phyloP scores from a whole-genome alignment of 2,888 invertebrate species.

The Lasioglossum zephyrum region DNA sequence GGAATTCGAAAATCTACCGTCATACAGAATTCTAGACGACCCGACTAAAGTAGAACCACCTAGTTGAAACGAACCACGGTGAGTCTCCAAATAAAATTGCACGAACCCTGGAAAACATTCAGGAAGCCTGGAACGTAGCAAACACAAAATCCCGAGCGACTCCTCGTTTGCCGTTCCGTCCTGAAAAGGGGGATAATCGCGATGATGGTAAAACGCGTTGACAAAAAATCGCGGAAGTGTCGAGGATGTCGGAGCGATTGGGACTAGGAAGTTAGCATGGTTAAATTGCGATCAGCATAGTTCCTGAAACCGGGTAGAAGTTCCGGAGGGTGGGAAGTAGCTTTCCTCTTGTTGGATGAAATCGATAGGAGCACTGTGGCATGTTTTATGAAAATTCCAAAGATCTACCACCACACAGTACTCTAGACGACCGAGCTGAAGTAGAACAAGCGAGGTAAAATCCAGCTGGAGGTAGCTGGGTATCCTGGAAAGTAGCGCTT shows the following conservation, averaged over 20 bases:
- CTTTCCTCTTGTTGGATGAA: constrained; percentile 38
- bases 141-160: background rate
- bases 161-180: background rate
- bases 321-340: constrained; percentile 18
- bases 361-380: constrained; percentile 41
- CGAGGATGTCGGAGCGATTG: background rate
- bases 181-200: background rate
- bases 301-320: background rate
- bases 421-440: background rate
- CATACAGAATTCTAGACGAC: background rate
- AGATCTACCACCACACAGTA: background rate
- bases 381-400: constrained; percentile 43
- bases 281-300: constrained; percentile 11
- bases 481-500: background rate
- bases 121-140: background rate
- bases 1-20: background rate
- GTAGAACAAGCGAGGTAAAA: background rate
- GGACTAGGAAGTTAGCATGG: background rate
- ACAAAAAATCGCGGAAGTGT: background rate
- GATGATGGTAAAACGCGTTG: background rate
- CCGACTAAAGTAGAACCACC: background rate
- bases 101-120: background rate
- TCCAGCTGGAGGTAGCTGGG: background rate
- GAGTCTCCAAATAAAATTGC: background rate
- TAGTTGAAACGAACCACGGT: no score